These are phyloP conservation scores for Phalloptychus januarius DNA, from an alignment of 2,797 vertebrate genomes.

Conservation along the genomic window DNA sequence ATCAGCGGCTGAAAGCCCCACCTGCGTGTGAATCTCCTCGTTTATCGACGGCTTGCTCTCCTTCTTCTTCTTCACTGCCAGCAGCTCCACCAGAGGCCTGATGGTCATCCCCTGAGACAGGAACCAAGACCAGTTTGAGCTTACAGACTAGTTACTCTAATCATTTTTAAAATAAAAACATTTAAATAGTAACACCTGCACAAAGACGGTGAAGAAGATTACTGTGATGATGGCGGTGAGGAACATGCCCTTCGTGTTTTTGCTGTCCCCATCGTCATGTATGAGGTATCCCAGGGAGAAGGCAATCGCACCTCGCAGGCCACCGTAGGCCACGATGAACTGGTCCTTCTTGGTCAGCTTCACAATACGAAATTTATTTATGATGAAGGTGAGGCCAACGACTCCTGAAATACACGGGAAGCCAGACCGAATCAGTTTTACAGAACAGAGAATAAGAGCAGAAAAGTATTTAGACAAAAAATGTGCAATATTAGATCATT, in stretches of 20 bases:
- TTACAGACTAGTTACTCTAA: no score
- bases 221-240: constrained; percentile 98
- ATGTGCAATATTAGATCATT: background rate
- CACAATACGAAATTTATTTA: constrained; percentile 97
- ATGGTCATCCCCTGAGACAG: constrained; percentile 93
- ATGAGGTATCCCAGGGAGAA: constrained; percentile 94
- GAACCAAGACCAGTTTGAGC: background rate
- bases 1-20: constrained; percentile 19
- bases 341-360: constrained; percentile 96
- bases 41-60: constrained; percentile 91
- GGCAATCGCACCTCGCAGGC: constrained; percentile 94
- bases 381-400: constrained; percentile 91
- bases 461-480: background rate
- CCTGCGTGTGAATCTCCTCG: constrained; percentile 94
- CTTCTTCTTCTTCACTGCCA: constrained; percentile 95
- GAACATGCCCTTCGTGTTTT: constrained; percentile 83
- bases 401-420: constrained; percentile 81
- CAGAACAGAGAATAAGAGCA: background rate
- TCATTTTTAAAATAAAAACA: no score
- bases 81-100: constrained; percentile 91
- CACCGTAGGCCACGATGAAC: constrained; percentile 97
- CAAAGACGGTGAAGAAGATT: constrained; percentile 98
- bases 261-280: constrained; percentile 26
- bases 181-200: constrained; percentile 86
- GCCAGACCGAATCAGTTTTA: background rate